A percentile compares a stretch with the other conserved stretches of the same genome.
phyloP scores from a whole-genome alignment of 1,140 invertebrate genomes.

The Harlomillsia oculata region DNA sequence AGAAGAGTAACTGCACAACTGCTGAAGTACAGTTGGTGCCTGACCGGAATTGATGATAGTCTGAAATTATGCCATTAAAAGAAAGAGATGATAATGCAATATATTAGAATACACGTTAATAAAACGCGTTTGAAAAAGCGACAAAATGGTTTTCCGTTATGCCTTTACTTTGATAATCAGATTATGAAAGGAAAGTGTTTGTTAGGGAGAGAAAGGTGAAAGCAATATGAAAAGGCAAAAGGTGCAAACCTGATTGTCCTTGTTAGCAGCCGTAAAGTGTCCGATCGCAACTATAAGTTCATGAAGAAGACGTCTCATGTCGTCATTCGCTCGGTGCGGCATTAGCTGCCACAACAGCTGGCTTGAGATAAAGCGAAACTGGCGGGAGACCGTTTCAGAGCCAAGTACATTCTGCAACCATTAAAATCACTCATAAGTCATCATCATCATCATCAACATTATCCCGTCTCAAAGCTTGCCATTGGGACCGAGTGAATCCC shows the following conservation, averaged over 20 bases:
- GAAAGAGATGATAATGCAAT: background rate
- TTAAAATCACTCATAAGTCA: slow-evolving; percentile 24
- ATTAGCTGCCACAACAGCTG: slow-evolving; percentile 69
- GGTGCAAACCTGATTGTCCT: slow-evolving; percentile 65
- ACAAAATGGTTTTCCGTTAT: no score
- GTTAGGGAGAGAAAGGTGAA: background rate
- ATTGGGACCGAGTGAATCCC: background rate
- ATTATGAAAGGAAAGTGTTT: no score
- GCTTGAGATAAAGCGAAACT: slow-evolving; percentile 77
- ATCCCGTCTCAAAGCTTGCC: background rate
- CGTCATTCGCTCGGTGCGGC: slow-evolving; percentile 44
- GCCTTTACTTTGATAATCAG: no score
- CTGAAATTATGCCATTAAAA: slow-evolving; percentile 44
- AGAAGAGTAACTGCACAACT: slow-evolving; percentile 78
- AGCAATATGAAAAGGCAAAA: background rate
- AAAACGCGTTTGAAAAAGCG: background rate
- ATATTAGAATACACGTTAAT: background rate
- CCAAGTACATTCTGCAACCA: slow-evolving; percentile 63
- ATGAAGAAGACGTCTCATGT: slow-evolving; percentile 49
- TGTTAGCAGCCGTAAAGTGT: slow-evolving; percentile 67
- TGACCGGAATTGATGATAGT: slow-evolving; percentile 67
- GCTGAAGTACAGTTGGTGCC: slow-evolving; percentile 74
- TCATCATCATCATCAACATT: slow-evolving; percentile 6
- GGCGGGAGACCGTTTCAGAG: slow-evolving; percentile 69
- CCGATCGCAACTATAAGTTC: slow-evolving; percentile 67